phyloP scores from a whole-genome alignment of 2,888 invertebrate genomes.

The Choreutis nemorana region DNA sequence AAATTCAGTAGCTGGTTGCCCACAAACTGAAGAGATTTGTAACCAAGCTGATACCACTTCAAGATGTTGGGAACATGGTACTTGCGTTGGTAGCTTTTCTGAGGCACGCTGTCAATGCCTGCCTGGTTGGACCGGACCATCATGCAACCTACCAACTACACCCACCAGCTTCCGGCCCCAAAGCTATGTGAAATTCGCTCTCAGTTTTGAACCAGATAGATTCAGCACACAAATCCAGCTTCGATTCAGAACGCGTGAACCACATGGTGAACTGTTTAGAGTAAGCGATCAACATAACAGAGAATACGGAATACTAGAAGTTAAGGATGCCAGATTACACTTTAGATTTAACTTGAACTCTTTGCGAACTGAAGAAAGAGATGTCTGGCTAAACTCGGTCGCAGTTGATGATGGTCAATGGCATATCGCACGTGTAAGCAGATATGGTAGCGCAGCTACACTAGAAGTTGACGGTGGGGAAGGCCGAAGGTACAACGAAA shows the following conservation, averaged over 20 bases:
- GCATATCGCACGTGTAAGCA: conserved; percentile 92
- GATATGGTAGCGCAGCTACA: conserved; percentile 92
- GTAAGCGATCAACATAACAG: conserved; percentile 94
- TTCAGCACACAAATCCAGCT: conserved; percentile 93
- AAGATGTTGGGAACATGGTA: conserved; percentile 93
- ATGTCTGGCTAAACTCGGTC: conserved; percentile 89
- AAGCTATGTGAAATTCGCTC: conserved; percentile 96
- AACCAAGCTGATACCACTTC: conserved; percentile 86
- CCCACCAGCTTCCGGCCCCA: conserved; percentile 93
- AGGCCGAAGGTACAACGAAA: conserved; percentile 91
- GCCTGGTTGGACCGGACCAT: conserved; percentile 94
- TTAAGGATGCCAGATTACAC: conserved; percentile 88
- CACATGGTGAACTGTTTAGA: conserved; percentile 91
- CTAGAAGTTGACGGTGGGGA: conserved; percentile 95
- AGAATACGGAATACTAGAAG: conserved; percentile 91
- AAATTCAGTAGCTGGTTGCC: conserved; percentile 89
- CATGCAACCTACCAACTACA: conserved; percentile 84
- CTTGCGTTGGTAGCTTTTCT: conserved; percentile 89
- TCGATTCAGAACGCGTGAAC: conserved; percentile 91
- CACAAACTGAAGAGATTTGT: conserved; percentile 92
- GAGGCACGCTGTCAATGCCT: conserved; percentile 93
- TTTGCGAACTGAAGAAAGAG: conserved; percentile 86
- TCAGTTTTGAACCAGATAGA: conserved; percentile 92
- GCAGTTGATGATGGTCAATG: conserved; percentile 96
- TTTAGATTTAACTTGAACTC: conserved; percentile 95